Evolutionary conservation across 2,888 invertebrate genomes (phyloP).

Genomic region (Steromphala cineraria): DNA sequence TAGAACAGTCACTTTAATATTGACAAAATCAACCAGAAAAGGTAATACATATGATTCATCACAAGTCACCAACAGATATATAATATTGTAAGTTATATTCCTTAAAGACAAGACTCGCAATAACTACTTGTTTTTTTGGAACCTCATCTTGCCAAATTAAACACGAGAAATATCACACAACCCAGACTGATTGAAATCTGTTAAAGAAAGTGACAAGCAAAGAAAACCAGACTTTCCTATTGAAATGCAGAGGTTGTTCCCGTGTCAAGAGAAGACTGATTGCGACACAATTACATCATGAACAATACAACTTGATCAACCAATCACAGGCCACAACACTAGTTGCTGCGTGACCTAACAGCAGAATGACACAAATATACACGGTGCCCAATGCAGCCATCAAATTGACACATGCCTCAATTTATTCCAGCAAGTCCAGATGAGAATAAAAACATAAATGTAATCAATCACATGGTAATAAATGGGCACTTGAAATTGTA

Average conservation of each 20-base stretch:
- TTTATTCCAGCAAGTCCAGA: no score
- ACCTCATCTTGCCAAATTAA: no score
- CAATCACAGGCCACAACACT: not conserved
- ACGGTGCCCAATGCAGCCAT: not conserved
- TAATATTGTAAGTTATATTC: no score
- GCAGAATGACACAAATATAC: not conserved
- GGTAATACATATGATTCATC: no score
- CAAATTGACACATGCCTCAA: not conserved
- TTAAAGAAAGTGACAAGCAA: slow-evolving; percentile 6
- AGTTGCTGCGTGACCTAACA: not conserved
- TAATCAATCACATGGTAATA: slow-evolving; percentile 1
- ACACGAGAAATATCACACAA: not conserved
- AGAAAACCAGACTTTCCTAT: not conserved
- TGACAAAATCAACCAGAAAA: no score
- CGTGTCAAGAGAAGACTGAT: not conserved
- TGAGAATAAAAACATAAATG: no score
- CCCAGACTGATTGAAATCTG: not conserved
- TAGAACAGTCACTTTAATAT: no score
- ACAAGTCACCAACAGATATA: no score
- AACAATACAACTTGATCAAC: not conserved
- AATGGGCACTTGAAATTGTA: slow-evolving; percentile 1
- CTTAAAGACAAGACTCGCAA: no score
- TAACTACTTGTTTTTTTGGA: no score
- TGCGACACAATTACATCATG: slow-evolving; percentile 2
- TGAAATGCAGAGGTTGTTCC: not conserved